These are phyloP conservation scores for Ptychobarbus kaznakovi DNA, from an alignment of 2,797 vertebrate species.

Conservation along the genomic window DNA sequence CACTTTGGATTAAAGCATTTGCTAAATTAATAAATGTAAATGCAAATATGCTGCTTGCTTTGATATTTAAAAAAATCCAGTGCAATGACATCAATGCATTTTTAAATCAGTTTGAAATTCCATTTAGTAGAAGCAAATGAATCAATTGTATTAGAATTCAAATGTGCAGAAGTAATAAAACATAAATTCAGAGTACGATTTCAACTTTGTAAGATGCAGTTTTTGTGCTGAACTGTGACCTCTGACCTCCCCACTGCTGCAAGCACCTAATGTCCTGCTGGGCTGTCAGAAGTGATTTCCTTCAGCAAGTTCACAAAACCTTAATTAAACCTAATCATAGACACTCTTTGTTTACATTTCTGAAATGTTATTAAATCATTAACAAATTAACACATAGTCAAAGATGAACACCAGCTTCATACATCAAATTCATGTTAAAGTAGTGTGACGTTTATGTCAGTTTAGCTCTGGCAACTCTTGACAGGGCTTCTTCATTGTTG, in stretches of 20 bases:
- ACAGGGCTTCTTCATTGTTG: background rate
- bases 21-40: background rate
- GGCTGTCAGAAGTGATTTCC: conserved; percentile 35
- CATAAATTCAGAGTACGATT: background rate
- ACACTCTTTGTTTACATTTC: background rate
- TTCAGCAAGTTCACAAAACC: conserved; percentile 10
- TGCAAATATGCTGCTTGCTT: background rate
- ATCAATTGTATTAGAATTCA: background rate
- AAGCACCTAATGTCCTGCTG: conserved; percentile 7
- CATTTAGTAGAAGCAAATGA: background rate
- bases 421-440: background rate
- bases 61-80: background rate
- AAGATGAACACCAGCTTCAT: background rate
- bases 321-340: conserved; percentile 27
- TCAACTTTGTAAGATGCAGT: background rate
- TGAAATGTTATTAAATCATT: background rate
- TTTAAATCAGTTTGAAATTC: background rate
- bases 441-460: background rate
- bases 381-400: background rate
- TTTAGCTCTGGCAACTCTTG: background rate
- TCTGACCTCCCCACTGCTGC: conserved; percentile 17
- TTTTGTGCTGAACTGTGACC: background rate
- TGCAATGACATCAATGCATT: background rate
- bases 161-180: background rate
- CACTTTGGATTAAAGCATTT: background rate